Evolutionary conservation across 1,140 invertebrate species (phyloP).

Genomic region (Branchinecta lindahli): DNA sequence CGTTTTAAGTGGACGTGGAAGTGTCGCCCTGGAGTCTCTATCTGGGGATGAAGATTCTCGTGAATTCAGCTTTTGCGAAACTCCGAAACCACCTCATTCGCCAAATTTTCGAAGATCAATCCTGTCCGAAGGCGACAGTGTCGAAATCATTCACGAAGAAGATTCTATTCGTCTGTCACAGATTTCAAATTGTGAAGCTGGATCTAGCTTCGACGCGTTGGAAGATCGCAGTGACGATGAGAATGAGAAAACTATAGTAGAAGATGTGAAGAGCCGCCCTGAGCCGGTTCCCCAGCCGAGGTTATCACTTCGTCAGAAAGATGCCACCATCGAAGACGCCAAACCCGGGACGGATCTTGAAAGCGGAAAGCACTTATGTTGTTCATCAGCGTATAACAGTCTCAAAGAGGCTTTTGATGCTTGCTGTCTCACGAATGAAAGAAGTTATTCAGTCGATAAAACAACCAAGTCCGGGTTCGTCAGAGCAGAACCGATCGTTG

Average conservation of each 20-base stretch:
- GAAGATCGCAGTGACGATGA: neutral
- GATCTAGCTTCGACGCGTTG: neutral
- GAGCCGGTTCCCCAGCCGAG: neutral
- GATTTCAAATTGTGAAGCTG: slow-evolving; percentile 7
- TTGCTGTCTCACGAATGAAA: neutral
- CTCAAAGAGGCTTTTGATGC: slow-evolving; percentile 6
- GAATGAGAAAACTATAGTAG: neutral
- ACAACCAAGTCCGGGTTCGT: neutral
- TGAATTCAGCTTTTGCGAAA: neutral
- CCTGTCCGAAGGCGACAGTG: neutral
- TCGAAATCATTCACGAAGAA: neutral
- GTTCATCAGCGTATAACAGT: neutral
- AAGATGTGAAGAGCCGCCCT: neutral
- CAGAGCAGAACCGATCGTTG: neutral
- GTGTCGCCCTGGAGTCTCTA: neutral
- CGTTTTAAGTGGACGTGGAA: neutral
- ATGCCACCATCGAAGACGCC: neutral
- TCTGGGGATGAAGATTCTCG: neutral
- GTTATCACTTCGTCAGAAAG: neutral
- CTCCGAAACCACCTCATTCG: neutral
- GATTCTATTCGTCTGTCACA: neutral
- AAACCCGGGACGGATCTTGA: neutral
- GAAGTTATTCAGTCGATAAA: neutral
- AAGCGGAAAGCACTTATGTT: neutral
- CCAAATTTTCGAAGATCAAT: neutral